phyloP scores from a whole-genome alignment of 2,888 invertebrate species.

The Torymus aiolomorphi region DNA sequence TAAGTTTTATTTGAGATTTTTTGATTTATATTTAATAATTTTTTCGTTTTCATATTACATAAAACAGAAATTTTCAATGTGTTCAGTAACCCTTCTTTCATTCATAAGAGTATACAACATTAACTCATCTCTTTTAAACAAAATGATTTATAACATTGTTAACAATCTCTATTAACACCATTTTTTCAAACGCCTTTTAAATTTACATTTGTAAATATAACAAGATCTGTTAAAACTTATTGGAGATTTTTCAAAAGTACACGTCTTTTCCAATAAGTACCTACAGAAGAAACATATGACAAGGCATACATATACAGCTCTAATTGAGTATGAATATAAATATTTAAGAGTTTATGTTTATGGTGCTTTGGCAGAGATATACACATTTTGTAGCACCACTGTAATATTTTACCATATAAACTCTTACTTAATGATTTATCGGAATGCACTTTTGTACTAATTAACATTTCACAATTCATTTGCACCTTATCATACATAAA shows the following conservation, averaged over 20 bases:
- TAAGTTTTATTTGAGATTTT: too few relatives aligned
- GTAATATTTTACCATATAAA: constrained; percentile 39
- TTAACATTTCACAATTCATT: constrained; percentile 57
- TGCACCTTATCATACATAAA: constrained; percentile 38
- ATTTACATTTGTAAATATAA: constrained; percentile 32
- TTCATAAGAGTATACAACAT: too few relatives aligned
- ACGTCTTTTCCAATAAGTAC: constrained; percentile 28
- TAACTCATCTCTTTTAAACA: too few relatives aligned
- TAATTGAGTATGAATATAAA: constrained; percentile 63
- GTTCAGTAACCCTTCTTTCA: too few relatives aligned
- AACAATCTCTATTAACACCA: constrained; percentile 23
- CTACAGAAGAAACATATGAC: constrained; percentile 43
- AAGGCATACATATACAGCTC: constrained; percentile 59
- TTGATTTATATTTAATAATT: too few relatives aligned
- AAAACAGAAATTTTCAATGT: too few relatives aligned
- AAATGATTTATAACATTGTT: constrained; percentile 11
- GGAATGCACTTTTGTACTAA: constrained; percentile 64
- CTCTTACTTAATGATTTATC: constrained; percentile 47
- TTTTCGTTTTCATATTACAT: too few relatives aligned
- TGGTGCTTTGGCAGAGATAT: constrained; percentile 67
- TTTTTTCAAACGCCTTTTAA: constrained; percentile 28
- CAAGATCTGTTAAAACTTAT: constrained; percentile 2
- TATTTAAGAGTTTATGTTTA: constrained; percentile 64
- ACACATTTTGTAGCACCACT: constrained; percentile 67
- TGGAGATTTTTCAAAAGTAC: constrained; percentile 22